A percentile compares a stretch with the other conserved stretches of the same genome.
Evolutionary conservation across 2,113 vertebrate genomes (phyloP).

Genomic region (Thomomys bottae): DNA sequence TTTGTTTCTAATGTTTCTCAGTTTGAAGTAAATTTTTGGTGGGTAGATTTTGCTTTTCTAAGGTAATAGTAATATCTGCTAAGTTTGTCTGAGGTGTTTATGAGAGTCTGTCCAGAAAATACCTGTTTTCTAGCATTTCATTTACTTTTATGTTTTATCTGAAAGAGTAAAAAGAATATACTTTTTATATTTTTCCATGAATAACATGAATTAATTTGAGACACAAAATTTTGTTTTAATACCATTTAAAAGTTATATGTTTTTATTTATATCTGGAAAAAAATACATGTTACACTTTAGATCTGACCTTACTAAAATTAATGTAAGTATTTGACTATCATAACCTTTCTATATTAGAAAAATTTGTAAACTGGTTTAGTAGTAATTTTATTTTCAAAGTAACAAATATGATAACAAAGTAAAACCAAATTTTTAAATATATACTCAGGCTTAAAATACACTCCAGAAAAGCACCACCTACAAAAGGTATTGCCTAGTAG

Average conservation of each 20-base stretch:
- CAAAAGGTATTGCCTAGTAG: background rate
- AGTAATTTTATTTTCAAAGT: conserved; percentile 39
- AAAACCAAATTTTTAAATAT: conserved; percentile 61
- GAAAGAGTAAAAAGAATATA: background rate
- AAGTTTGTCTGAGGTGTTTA: background rate
- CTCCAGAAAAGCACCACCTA: background rate
- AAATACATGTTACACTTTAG: background rate
- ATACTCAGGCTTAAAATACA: background rate
- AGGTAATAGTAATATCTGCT: background rate
- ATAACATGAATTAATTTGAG: background rate
- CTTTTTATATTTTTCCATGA: conserved; percentile 18
- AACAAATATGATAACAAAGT: conserved; percentile 68
- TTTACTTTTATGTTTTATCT: background rate
- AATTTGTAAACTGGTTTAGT: conserved; percentile 41
- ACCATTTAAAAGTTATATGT: background rate
- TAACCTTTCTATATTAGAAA: background rate
- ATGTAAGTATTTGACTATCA: background rate
- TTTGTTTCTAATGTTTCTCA: background rate
- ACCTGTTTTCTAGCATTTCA: background rate
- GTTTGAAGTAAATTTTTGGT: background rate
- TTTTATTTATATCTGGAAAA: background rate
- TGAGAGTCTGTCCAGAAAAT: background rate
- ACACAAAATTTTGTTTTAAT: background rate
- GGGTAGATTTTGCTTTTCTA: background rate
- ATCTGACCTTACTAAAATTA: background rate